phyloP scores from a whole-genome alignment of 2,888 invertebrate species.

The Germaria angustata region DNA sequence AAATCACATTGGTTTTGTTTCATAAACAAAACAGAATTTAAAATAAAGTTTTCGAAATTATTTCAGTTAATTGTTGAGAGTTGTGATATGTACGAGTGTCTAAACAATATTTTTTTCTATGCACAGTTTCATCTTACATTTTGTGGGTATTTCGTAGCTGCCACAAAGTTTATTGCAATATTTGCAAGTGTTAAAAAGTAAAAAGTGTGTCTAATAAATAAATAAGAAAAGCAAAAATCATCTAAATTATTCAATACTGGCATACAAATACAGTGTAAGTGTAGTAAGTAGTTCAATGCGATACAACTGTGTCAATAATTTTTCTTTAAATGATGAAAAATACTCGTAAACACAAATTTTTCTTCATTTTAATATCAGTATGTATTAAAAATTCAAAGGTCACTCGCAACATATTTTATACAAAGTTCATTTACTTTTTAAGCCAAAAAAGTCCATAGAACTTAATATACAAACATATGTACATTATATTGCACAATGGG shows the following conservation, averaged over 20 bases:
- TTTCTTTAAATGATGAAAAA: background rate
- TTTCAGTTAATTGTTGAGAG: background rate
- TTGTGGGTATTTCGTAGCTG: background rate
- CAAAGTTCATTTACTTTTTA: conserved; percentile 44
- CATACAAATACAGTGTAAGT: too few species aligned
- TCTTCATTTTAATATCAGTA: background rate
- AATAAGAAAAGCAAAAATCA: background rate
- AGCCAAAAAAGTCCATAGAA: background rate
- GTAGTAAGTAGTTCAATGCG: conserved; percentile 45
- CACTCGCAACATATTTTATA: conserved; percentile 31
- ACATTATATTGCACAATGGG: too few species aligned
- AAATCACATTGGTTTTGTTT: background rate
- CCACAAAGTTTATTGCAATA: background rate
- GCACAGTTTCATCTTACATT: background rate
- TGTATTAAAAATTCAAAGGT: conserved; percentile 42
- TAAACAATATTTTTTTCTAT: background rate
- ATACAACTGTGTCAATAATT: conserved; percentile 58
- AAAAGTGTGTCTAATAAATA: background rate
- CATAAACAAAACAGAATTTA: background rate
- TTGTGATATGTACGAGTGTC: background rate
- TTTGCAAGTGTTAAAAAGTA: background rate
- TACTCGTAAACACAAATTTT: conserved; percentile 4
- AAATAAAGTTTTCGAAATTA: background rate
- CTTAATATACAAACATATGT: background rate
- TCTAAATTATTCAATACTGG: background rate